phyloP scores from a whole-genome alignment of 2,113 vertebrate species.

The Rhinolophus ferrumequinum region DNA sequence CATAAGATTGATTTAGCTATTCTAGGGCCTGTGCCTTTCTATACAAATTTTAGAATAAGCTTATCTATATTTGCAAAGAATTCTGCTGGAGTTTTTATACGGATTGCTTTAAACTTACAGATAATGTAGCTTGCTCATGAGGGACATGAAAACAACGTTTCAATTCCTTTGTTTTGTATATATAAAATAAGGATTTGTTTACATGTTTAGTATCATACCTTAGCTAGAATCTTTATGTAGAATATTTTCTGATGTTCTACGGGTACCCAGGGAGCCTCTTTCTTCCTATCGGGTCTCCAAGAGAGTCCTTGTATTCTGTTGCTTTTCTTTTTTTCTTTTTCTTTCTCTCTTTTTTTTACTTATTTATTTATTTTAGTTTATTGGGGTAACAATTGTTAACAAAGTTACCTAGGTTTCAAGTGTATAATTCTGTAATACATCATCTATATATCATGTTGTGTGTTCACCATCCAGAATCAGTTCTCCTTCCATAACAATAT shows the following conservation, averaged over 20 bases:
- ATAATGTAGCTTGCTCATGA: background rate
- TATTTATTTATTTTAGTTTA: too few species aligned
- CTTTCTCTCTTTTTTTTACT: too few species aligned
- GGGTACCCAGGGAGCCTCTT: background rate
- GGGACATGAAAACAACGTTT: background rate
- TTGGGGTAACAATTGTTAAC: too few species aligned
- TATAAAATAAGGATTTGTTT: background rate
- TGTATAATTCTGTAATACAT: too few species aligned
- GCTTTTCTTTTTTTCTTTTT: too few species aligned
- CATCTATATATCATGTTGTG: too few species aligned
- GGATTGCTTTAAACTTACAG: background rate
- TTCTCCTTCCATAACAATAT: too few species aligned
- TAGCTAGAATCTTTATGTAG: background rate
- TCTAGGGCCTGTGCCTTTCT: rapidly evolving
- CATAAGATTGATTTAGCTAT: background rate
- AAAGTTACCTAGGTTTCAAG: too few species aligned
- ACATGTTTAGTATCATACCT: background rate
- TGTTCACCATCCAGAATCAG: too few species aligned
- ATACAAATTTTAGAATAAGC: background rate
- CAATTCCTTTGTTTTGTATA: background rate
- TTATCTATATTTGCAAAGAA: background rate
- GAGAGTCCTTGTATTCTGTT: background rate
- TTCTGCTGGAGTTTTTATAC: background rate
- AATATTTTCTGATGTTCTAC: background rate
- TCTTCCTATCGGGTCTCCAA: background rate